phyloP scores from a whole-genome alignment of 2,888 invertebrate species.

The Volucella inflata region DNA sequence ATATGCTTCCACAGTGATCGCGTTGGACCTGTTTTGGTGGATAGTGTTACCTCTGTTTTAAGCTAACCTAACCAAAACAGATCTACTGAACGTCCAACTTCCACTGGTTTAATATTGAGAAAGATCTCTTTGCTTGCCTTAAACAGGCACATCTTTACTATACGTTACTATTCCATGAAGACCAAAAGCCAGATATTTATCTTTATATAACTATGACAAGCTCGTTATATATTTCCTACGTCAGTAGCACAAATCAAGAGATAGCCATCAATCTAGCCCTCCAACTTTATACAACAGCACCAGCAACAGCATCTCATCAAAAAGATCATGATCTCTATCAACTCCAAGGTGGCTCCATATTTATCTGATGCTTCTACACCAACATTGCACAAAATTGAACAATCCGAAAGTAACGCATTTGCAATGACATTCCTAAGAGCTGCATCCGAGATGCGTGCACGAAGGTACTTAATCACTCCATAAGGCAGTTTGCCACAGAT shows the following conservation, averaged over 20 bases:
- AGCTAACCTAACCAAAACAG: too few species aligned
- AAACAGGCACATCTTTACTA: too few species aligned
- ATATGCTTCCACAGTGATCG: too few species aligned
- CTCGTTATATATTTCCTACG: slow-evolving; percentile 56
- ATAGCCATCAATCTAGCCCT: slow-evolving; percentile 54
- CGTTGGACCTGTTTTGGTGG: too few species aligned
- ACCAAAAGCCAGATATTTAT: slow-evolving; percentile 43
- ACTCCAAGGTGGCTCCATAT: slow-evolving; percentile 54
- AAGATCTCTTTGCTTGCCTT: too few species aligned
- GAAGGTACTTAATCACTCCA: slow-evolving; percentile 70
- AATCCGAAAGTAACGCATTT: slow-evolving; percentile 51
- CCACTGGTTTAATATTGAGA: too few species aligned
- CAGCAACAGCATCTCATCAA: slow-evolving; percentile 55
- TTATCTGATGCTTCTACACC: neutral
- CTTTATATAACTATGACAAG: slow-evolving; percentile 41
- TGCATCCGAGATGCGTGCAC: slow-evolving; percentile 70
- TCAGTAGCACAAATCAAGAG: slow-evolving; percentile 57
- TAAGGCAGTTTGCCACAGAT: slow-evolving; percentile 43
- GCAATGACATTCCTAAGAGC: slow-evolving; percentile 59
- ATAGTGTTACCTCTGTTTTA: too few species aligned
- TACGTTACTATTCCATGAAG: neutral
- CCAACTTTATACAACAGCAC: neutral
- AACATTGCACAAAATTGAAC: slow-evolving; percentile 28
- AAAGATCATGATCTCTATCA: slow-evolving; percentile 69
- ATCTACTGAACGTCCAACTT: too few species aligned